Conservation (phyloP, 2,888 invertebrate species). For the Chrysina gloriosa region DNA sequence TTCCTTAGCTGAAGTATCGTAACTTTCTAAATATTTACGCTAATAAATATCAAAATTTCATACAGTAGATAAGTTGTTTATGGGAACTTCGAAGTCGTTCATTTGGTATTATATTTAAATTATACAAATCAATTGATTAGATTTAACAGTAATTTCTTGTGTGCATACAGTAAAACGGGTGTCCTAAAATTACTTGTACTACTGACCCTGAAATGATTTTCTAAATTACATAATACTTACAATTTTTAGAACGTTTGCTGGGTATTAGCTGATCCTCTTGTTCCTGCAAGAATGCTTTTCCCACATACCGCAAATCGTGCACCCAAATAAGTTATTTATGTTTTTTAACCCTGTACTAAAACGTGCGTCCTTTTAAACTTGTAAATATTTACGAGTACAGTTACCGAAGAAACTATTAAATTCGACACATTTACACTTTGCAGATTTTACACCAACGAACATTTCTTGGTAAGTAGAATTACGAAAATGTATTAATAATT, state of each 20-base stretch:
- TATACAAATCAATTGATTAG: not conserved
- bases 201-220: slow-evolving; percentile 26
- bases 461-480: slow-evolving; percentile 4
- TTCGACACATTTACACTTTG: slow-evolving; percentile 23
- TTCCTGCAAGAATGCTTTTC: not conserved
- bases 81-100: not conserved
- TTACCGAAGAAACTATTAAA: slow-evolving; percentile 29
- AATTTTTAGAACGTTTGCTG: slow-evolving; percentile 3
- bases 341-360: slow-evolving; percentile 12
- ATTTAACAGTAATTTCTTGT: not conserved
- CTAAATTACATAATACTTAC: slow-evolving; percentile 22
- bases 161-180: not conserved
- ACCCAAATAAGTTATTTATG: not conserved
- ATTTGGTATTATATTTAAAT: not conserved
- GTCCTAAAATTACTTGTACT: slow-evolving; percentile 28
- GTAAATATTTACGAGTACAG: slow-evolving; percentile 33
- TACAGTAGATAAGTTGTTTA: not conserved
- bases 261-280: not conserved
- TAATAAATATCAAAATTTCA: not conserved
- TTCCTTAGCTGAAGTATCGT: not conserved
- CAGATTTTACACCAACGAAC: not conserved
- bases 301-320: not conserved
- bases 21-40: slow-evolving; percentile 1
- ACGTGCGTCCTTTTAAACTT: slow-evolving; percentile 30
- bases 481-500: slow-evolving; percentile 21